Conservation (phyloP, 2,113 vertebrate species). For the Heterotis niloticus region DNA sequence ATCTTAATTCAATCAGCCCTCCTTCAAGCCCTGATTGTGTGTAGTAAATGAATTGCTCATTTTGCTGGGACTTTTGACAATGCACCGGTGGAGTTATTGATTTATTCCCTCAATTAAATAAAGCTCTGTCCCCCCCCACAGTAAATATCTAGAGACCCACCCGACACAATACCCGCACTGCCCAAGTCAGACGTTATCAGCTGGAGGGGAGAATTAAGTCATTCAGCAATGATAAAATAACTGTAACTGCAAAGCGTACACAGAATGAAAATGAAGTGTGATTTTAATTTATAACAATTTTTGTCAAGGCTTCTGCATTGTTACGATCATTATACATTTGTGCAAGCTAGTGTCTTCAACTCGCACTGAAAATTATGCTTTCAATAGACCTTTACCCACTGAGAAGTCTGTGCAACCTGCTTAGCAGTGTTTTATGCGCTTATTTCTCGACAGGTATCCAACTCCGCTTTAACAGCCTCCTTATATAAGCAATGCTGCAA, state of each 20-base stretch:
- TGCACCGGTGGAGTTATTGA: slow-evolving; percentile 60
- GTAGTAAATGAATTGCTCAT: slow-evolving; percentile 56
- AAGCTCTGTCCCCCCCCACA: slow-evolving; percentile 51
- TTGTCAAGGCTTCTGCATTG: background rate
- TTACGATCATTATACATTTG: slow-evolving; percentile 64
- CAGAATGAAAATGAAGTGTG: slow-evolving; percentile 67
- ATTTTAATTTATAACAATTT: slow-evolving; percentile 63
- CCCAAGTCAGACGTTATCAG: slow-evolving; percentile 64
- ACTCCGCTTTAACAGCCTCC: slow-evolving; percentile 66
- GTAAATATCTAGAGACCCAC: slow-evolving; percentile 66
- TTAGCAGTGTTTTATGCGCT: slow-evolving; percentile 46
- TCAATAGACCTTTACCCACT: slow-evolving; percentile 46
- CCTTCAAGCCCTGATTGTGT: slow-evolving; percentile 49
- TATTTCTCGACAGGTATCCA: background rate
- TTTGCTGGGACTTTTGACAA: slow-evolving; percentile 54
- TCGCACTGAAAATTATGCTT: slow-evolving; percentile 40
- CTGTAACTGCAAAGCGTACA: slow-evolving; percentile 54
- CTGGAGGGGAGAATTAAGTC: slow-evolving; percentile 62
- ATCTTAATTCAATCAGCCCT: slow-evolving; percentile 48
- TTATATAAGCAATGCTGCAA: slow-evolving; percentile 48
- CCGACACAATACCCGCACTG: slow-evolving; percentile 64
- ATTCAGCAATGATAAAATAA: slow-evolving; percentile 70
- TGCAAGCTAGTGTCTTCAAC: slow-evolving; percentile 75
- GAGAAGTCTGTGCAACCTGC: slow-evolving; percentile 29
- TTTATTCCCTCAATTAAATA: slow-evolving; percentile 71